phyloP scores from a whole-genome alignment of 2,888 invertebrate species.

The Phortica magna region DNA sequence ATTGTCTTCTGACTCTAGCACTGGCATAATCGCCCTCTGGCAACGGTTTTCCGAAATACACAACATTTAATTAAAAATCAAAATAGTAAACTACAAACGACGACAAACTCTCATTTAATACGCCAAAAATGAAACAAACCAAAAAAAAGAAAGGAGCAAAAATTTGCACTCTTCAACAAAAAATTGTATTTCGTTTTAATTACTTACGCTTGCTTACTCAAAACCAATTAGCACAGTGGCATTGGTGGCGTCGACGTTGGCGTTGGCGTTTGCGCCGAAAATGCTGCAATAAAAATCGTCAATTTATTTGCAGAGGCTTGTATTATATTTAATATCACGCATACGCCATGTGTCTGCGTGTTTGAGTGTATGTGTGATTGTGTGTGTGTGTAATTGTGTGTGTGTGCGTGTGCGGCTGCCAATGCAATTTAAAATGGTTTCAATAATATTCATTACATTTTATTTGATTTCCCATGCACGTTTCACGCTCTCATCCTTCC shows the following conservation, averaged over 20 bases:
- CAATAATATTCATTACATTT: conserved; percentile 28
- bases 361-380: not conserved
- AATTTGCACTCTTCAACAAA: not conserved
- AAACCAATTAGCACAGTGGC: conserved; percentile 22
- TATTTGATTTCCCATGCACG: conserved; percentile 28
- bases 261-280: not conserved
- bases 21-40: no score
- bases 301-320: conserved; percentile 19
- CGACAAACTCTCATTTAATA: not conserved
- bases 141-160: not conserved
- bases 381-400: not conserved
- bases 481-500: not conserved
- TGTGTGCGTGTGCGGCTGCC: not conserved
- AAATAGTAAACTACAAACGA: not conserved
- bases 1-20: no score
- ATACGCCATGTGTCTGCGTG: conserved; percentile 27
- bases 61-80: conserved; percentile 23
- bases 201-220: conserved; percentile 31
- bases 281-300: not conserved
- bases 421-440: conserved; percentile 21
- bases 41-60: no score
- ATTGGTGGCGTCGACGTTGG: not conserved
- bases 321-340: conserved; percentile 25
- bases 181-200: conserved; percentile 9
- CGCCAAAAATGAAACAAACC: not conserved